Base-by-base conservation (phyloP, 1,140 invertebrate species). In the Luehdorfia chinensis region DNA sequence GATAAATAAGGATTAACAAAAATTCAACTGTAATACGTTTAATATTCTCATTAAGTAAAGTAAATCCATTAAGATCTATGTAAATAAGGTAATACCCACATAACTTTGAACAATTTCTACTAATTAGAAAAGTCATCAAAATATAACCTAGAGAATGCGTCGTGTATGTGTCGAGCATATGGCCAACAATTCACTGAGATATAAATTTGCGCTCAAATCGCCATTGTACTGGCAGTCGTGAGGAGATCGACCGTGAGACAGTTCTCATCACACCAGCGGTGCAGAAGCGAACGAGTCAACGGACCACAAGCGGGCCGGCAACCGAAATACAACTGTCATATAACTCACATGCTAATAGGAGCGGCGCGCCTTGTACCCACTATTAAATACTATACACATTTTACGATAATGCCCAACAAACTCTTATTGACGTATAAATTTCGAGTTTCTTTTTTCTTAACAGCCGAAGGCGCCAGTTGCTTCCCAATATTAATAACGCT, bases 361-460 rank as follows among this genome's bases (percentile, higher is more conserved):
- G 79, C 79, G 79, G 79, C 74, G 49, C 63, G 63, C 68, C 70
- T 78, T 79, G 62, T 69, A 66, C 71, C 73, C 73, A 77, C 79
- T 79, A 80, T 80, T 80, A 84, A 80, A 78, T 66, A 69, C 75
- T 69, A 70, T 75, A 68, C 69, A 73, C 65, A 58, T 78, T 83
- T 83, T 76, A 80, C 76, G 70, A 75, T 78, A 80, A 80, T 80
- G 65, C 73, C 71, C 75, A 65, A 74, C 70, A 72, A 77, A 77
- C 64, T 78, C 61, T 68, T 80, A 84, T 84, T 77, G 75, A 84
- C 64, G 76, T 69, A 83, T 83, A 83, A 83, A 83, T 77, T 77
- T 65, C 58, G 46, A 66, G 61, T 52, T 68, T 74, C 66, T 72
- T 76, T 75, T 74, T 69, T 61, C 59, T 60, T 64, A 73, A 73